phyloP scores from a whole-genome alignment of 37 sponge, comb jelly and placozoan species.

The Halichondria panicea region DNA sequence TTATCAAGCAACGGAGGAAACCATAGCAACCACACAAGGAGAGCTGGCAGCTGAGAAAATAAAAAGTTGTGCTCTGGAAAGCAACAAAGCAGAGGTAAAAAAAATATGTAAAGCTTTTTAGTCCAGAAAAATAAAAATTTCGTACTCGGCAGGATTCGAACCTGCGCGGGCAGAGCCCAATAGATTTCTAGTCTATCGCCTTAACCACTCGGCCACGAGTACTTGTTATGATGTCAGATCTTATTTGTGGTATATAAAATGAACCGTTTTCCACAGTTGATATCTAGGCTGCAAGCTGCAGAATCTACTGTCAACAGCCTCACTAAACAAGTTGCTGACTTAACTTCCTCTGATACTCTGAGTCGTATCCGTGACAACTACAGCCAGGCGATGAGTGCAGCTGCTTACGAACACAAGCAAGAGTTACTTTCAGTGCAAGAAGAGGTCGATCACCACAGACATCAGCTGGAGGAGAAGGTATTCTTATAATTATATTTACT shows the following conservation, averaged over 20 bases:
- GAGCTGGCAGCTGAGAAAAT: conserved; percentile 16
- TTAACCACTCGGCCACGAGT: conserved; percentile 65
- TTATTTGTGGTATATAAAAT: no score
- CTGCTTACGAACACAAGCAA: conserved; percentile 7
- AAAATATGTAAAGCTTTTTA: not conserved
- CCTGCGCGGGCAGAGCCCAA: conserved; percentile 93
- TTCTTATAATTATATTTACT: not conserved
- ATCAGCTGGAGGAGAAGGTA: conserved; percentile 21
- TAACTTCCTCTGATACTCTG: conserved; percentile 16
- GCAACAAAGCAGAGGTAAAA: conserved; percentile 7
- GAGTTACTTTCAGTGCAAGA: not conserved
- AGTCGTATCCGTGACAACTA: conserved; percentile 22
- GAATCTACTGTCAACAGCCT: conserved; percentile 18
- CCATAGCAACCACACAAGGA: conserved; percentile 1
- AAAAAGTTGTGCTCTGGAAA: conserved; percentile 15
- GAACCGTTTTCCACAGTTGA: no score
- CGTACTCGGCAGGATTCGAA: conserved; percentile 93
- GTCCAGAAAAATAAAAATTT: conserved; percentile 18
- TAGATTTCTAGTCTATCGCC: conserved; percentile 95
- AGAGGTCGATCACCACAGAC: not conserved
- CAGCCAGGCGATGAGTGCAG: conserved; percentile 14
- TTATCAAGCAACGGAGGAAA: not conserved
- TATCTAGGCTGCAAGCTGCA: conserved; percentile 3
- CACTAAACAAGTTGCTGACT: conserved; percentile 24
- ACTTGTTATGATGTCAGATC: no score